Evolutionary conservation across 2,113 vertebrate species (phyloP), one percentile per base, ranked within the genome.

Genomic region (Nematolebias whitei): DNA sequence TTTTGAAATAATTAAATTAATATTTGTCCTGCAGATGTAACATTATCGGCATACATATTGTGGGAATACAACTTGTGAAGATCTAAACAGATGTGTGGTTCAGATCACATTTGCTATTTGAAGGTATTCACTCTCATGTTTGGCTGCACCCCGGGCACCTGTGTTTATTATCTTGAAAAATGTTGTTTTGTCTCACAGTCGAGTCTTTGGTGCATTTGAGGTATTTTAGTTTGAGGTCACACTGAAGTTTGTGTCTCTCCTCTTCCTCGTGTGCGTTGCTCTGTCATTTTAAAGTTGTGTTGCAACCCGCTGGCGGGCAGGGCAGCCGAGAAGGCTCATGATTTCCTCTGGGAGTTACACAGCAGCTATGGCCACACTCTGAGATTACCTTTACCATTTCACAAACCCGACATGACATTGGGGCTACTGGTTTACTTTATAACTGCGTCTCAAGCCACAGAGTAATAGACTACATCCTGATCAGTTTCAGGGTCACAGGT

Each of bases 311-410:
- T 80, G 78, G 71, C 53, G 38, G 80, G 72, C 71, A 85, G 82
- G 82, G 83, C 70, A 74, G 82, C 75, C 76, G 78, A 68, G 77
- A 90, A 85, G 69, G 71, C 67, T 29, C 32, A 64, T 90, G 89
- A 92, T 92, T 92, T 92, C 91, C 91, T 88, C 4, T 0, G 80
- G 62, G 89, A 84, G 56, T 19, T 56, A 43, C 24, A 39, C 61
- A 58, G 75, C 76, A 49, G 72, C 82, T 74, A 52, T 71, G 79
- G 77, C 87, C 80, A 88, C 78, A 77, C 84, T 90, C 63, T 73
- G 68, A 79, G 82, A 85, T 89, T 82, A 87, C 82, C 75, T 81
- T 75, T 74, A 77, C 85, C 79, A 67, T 69, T 74, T 71, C 68
- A 68, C 76, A 68, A 29, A 73, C 72, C 77, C 78, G 58, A 65